Percentiles rank a stretch among this genome's conserved stretches.
Evolutionary conservation across 2,888 invertebrate genomes (phyloP).

Genomic region (Liopterus haemorrhoidalis): DNA sequence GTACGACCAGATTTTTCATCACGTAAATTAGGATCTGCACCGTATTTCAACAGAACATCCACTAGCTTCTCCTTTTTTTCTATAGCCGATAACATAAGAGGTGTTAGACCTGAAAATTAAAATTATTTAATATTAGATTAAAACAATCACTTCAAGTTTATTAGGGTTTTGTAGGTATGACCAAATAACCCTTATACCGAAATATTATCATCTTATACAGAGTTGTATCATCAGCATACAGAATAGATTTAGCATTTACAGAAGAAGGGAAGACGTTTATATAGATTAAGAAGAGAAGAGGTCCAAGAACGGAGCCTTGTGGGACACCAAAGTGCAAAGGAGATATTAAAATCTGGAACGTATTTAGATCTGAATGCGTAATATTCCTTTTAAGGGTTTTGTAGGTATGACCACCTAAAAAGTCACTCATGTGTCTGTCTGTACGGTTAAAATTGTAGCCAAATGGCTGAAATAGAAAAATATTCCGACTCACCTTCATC

Average conservation of each 20-base stretch:
- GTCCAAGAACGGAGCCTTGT: too few relatives aligned
- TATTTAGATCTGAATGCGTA: too few relatives aligned
- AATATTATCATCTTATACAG: constrained; percentile 11
- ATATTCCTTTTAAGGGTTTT: too few relatives aligned
- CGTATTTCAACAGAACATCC: constrained; percentile 38
- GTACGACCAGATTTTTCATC: constrained; percentile 50
- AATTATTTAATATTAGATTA: neutral
- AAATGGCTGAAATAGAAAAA: too few relatives aligned
- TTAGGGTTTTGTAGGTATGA: too few relatives aligned
- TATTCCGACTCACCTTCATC: constrained; percentile 39
- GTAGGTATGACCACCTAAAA: too few relatives aligned
- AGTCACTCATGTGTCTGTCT: too few relatives aligned
- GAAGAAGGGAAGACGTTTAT: neutral
- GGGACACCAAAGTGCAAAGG: too few relatives aligned
- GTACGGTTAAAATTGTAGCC: too few relatives aligned
- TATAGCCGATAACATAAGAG: constrained; percentile 48
- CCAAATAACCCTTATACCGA: constrained; percentile 8
- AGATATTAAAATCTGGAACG: too few relatives aligned
- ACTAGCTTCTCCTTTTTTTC: constrained; percentile 42
- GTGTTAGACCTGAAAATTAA: constrained; percentile 45
- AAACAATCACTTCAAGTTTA: neutral
- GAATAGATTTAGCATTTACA: neutral
- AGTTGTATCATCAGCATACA: neutral
- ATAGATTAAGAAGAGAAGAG: too few relatives aligned
- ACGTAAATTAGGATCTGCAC: constrained; percentile 40